A percentile compares a stretch with the other conserved stretches of the same genome.
Conservation (phyloP, 2,113 vertebrate species). For the Puntigrus tetrazona region DNA sequence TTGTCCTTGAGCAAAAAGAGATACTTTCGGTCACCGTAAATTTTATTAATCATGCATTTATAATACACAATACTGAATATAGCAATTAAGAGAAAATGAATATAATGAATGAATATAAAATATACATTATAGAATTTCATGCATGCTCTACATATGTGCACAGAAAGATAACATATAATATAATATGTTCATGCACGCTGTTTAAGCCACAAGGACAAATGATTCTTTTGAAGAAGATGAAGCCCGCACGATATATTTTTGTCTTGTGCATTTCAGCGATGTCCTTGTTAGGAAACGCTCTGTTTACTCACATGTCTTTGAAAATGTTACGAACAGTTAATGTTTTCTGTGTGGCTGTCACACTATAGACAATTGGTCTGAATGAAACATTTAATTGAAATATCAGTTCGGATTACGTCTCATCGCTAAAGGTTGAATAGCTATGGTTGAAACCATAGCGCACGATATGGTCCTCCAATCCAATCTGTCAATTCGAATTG, state of each 20-base stretch:
- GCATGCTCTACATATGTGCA: neutral
- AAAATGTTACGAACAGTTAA: constrained; percentile 1
- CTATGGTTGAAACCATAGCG: neutral
- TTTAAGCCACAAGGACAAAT: no score
- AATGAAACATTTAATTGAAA: constrained; percentile 42
- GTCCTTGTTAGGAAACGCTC: neutral
- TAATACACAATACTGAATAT: neutral
- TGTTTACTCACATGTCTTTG: constrained; percentile 1
- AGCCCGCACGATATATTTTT: neutral
- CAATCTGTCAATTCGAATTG: constrained; percentile 51
- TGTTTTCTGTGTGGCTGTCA: constrained; percentile 2
- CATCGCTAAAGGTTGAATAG: constrained; percentile 33
- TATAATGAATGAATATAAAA: neutral
- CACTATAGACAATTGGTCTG: neutral
- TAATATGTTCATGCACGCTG: no score
- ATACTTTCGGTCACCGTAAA: neutral
- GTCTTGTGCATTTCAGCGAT: neutral
- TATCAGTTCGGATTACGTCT: constrained; percentile 42
- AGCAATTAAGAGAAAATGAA: neutral
- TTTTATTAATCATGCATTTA: neutral
- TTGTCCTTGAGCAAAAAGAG: constrained; percentile 13
- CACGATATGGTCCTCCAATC: constrained; percentile 42
- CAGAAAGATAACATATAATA: no score
- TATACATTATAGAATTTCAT: neutral
- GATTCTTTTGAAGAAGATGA: neutral